Evolutionary conservation across 2,113 vertebrate genomes (phyloP).

Genomic region (Sigmodon hispidus): DNA sequence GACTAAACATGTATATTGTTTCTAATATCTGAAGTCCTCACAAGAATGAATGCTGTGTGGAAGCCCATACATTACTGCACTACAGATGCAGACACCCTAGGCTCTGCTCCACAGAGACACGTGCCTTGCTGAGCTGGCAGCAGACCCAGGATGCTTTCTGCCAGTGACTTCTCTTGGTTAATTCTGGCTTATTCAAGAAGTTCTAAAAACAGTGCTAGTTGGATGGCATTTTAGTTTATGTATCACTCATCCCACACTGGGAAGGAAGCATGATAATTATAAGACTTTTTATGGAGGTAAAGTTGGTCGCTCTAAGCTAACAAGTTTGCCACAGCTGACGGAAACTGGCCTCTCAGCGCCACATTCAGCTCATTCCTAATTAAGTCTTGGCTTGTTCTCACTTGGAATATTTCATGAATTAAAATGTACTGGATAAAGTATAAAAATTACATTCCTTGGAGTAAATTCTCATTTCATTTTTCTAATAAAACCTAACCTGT

Average conservation of each 20-base stretch:
- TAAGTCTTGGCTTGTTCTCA: not conserved
- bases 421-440: not conserved
- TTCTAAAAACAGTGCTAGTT: not conserved
- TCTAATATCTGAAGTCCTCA: not conserved
- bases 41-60: not conserved
- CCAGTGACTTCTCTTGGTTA: not conserved
- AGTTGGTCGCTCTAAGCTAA: not conserved
- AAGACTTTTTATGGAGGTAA: not conserved
- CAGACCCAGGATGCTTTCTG: not conserved
- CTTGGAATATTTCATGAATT: not conserved
- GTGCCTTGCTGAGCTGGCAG: not conserved
- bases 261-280: not conserved
- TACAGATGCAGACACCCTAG: not conserved
- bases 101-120: not conserved
- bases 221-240: not conserved
- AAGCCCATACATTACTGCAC: not conserved
- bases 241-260: not conserved
- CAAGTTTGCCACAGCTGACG: not conserved
- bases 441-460: not conserved
- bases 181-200: constrained; percentile 27
- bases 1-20: constrained; percentile 35
- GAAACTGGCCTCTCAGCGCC: not conserved
- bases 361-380: not conserved
- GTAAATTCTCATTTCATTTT: constrained; percentile 26
- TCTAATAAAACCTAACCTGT: not conserved